Percentiles rank a stretch among this genome's conserved stretches.
Evolutionary conservation across 2,113 vertebrate genomes (phyloP).

Genomic region (Mastomys natalensis): DNA sequence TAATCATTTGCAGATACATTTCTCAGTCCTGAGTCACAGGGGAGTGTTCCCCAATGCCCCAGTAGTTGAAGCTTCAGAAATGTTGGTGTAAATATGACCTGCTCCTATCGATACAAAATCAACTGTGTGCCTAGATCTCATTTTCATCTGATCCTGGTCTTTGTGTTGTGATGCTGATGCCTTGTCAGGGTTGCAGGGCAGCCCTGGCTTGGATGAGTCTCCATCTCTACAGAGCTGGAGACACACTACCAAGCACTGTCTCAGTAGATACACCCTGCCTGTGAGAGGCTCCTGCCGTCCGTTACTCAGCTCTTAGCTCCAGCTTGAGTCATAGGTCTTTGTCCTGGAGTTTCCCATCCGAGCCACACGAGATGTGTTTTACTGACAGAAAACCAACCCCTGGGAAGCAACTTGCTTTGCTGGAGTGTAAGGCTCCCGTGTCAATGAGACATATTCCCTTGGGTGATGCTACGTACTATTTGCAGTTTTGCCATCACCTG

Average conservation of each 20-base stretch:
- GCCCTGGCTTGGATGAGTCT: conserved; percentile 10
- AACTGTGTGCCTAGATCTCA: background rate
- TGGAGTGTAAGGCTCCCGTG: background rate
- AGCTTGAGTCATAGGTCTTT: conserved; percentile 45
- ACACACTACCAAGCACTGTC: background rate
- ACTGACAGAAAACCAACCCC: conserved; percentile 26
- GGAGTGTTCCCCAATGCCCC: conserved; percentile 62
- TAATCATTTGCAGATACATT: conserved; percentile 74
- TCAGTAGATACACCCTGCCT: background rate
- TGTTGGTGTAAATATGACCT: conserved; percentile 54
- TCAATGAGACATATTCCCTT: background rate
- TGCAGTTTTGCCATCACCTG: conserved; percentile 49
- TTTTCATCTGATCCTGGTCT: conserved; percentile 42
- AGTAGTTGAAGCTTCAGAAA: conserved; percentile 67
- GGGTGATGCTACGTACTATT: background rate
- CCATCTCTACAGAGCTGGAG: background rate
- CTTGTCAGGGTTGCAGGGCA: conserved; percentile 8
- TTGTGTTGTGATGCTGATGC: conserved; percentile 4
- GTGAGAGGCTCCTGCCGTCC: background rate
- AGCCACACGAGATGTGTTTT: conserved; percentile 31
- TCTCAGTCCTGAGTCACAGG: conserved; percentile 73
- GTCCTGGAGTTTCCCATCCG: conserved; percentile 45
- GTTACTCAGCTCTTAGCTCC: background rate
- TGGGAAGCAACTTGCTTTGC: background rate
- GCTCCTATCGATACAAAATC: conserved; percentile 28